Evolutionary conservation across 1,140 invertebrate genomes (phyloP), one percentile per base, ranked within the genome.

Genomic region (Euura saliciscinereae): DNA sequence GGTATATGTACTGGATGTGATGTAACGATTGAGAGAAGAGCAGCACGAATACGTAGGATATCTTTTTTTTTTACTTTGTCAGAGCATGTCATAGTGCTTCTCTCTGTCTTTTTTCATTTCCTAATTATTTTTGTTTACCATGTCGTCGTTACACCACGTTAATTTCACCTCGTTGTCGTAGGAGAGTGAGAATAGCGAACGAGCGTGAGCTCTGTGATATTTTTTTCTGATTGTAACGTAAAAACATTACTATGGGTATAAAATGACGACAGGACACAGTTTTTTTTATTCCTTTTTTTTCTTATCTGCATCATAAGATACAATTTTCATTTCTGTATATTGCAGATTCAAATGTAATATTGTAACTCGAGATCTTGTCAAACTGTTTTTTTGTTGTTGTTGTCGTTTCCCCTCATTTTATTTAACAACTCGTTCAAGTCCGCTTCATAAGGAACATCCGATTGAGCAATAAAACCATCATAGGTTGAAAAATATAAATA

Each of bases 91-190:
- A 59, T 11, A 59, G 46, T 28, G 28, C 28, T 28, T 28, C 28
- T 28, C 28, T 28, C 28, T 28, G 28, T 28, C 28, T 28, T 28
- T 28, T 0, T 28, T 28, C 28, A 28, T 28, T 28, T 28, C 28
- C 28, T 28, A 28, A 0, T 28, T 28, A 28, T 28, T 28, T 28
- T 28, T 28, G 28, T 28, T 28, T 28, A 28, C 28, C 28, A 28
- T 28, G 28, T 28, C 28, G 28, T 28, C 28, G 28, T 28, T 28
- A 28, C 28, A 28, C 28, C 28, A 28, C 28, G 51, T 59, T 6
- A 59, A 59, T 59, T 59, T 59, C 51, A 59, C 51, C 51, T 59
- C 51, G 8, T 59, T n/a, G 51, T 59, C 51, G 13, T n/a, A n/a
- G 51, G 8, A 59, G 51, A 59, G 51, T 59, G 51, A 59, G 3